Conservation (phyloP, 2,888 invertebrate species). For the Limenitis camilla region DNA sequence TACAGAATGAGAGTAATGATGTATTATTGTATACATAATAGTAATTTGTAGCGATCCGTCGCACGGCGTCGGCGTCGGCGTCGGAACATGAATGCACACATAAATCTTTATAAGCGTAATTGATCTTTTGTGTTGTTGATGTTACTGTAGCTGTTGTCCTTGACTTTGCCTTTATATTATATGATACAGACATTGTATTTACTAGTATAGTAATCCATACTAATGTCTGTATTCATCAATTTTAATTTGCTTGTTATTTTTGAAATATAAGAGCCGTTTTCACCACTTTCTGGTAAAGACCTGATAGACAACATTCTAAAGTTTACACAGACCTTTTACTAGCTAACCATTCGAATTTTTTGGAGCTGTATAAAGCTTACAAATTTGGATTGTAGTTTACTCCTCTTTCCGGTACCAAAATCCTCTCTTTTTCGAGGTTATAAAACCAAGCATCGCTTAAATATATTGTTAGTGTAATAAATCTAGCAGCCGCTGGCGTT, state of each 20-base stretch:
- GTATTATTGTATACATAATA: background rate
- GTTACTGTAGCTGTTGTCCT: background rate
- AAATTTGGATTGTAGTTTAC: background rate
- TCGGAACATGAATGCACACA: slow-evolving; percentile 8
- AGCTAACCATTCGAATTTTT: too few species aligned
- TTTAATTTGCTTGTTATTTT: too few species aligned
- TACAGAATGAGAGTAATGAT: background rate
- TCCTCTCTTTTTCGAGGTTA: too few species aligned
- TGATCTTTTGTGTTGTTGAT: background rate
- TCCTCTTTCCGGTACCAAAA: too few species aligned
- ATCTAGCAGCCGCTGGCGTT: slow-evolving; percentile 3
- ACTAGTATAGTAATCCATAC: too few species aligned
- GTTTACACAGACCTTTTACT: too few species aligned
- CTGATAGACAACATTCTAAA: too few species aligned
- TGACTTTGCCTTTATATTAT: background rate
- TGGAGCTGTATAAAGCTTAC: background rate
- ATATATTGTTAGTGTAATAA: background rate
- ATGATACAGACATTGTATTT: too few species aligned
- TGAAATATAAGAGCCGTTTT: too few species aligned
- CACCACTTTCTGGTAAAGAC: too few species aligned
- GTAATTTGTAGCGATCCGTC: slow-evolving; percentile 3
- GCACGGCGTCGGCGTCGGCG: background rate
- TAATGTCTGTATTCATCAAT: too few species aligned
- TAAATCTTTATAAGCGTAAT: slow-evolving; percentile 10
- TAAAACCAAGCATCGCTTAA: background rate